Evolutionary conservation across 1,140 invertebrate genomes (phyloP), one percentile per base, ranked within the genome.

Genomic region (Cyclargus thomasi): DNA sequence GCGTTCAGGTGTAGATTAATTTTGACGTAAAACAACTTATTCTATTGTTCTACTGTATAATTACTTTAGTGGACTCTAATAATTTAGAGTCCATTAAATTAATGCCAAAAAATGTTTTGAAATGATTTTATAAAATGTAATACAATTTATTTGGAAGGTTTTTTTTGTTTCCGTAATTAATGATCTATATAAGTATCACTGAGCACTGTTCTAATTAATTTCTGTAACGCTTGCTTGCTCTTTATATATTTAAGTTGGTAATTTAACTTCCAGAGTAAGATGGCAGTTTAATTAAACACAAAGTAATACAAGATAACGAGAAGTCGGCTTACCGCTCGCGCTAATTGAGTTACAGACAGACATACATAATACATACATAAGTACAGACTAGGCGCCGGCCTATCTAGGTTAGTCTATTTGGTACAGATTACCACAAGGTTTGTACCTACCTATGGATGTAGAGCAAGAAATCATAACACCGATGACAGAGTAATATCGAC

Each of bases 201-300:
- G n/a, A n/a, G n/a, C n/a, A n/a, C n/a, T n/a, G n/a, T n/a, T n/a
- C 29, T 29, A 29, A 29, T 29, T 29, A 29, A 29, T 29, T 29
- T 29, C 29, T 29, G 29, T 29, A 29, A 29, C 29, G 5, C 29
- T 29, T 8, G 29, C 29, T 29, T 29, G 29, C 29, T 29, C 29
- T 29, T 29, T 29, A 4, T 29, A 47, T 47, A 47, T 47, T 47
- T 47, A 47, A 8, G 39, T 47, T 11, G 2, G 39, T 47, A 47
- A 29, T 47, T 47, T 47, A 47, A 47, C 39, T 47, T 47, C 11
- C 11, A 16, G 3, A 47, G 39, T 47, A 3, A 0, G 39, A 47
- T 47, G 39, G 39, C 39, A 47, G 39, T 47, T 47, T 47, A 47
- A 47, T 47, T 47, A 47, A 47, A 47, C 39, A 47, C 39, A 47